These are phyloP conservation scores for Arnoldichthys spilopterus DNA, from an alignment of 2,797 vertebrate genomes.

Conservation along the genomic window DNA sequence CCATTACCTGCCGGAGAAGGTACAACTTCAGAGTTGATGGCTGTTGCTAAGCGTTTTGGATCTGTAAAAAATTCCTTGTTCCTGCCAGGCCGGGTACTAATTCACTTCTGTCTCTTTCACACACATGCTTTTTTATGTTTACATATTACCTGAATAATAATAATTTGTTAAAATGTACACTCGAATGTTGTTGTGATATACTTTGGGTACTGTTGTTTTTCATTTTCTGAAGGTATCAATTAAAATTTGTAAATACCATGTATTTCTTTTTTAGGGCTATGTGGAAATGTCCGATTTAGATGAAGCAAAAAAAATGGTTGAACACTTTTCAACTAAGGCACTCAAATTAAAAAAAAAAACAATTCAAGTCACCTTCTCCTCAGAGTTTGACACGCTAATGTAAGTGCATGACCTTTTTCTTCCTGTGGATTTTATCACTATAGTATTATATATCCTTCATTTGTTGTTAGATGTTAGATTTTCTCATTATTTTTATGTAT, in stretches of 20 bases:
- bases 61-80: slow-evolving; percentile 69
- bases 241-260: neutral
- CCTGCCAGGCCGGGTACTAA: slow-evolving; percentile 68
- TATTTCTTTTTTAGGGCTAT: slow-evolving; percentile 62
- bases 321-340: slow-evolving; percentile 64
- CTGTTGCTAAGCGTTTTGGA: slow-evolving; percentile 73
- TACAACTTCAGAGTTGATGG: slow-evolving; percentile 64
- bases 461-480: neutral
- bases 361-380: slow-evolving; percentile 71
- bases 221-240: no score
- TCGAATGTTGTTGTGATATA: no score
- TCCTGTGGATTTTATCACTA: neutral
- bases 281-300: slow-evolving; percentile 69
- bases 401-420: slow-evolving; percentile 48
- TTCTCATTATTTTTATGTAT: neutral
- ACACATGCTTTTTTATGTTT: no score
- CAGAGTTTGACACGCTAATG: slow-evolving; percentile 73
- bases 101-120: neutral
- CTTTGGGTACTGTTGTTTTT: no score
- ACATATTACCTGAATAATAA: no score
- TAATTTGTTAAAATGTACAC: no score
- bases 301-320: slow-evolving; percentile 74
- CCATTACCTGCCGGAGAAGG: slow-evolving; percentile 67
- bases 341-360: slow-evolving; percentile 68
- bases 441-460: neutral